These are phyloP conservation scores for Cinclus mexicanus DNA, from an alignment of 2,113 vertebrate genomes.

Conservation along the genomic window DNA sequence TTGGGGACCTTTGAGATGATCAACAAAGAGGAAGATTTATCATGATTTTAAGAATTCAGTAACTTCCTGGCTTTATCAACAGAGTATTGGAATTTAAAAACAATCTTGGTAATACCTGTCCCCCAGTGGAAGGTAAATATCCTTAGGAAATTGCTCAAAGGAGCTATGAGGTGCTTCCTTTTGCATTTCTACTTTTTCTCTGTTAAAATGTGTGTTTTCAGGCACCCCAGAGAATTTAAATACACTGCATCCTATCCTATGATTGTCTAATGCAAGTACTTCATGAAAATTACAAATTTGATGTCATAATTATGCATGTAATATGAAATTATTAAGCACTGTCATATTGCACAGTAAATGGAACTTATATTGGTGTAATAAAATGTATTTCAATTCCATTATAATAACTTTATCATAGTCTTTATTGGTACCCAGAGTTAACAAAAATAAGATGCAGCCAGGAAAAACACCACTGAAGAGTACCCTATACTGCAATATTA, in stretches of 20 bases:
- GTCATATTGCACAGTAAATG: slow-evolving; percentile 68
- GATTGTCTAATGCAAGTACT: slow-evolving; percentile 66
- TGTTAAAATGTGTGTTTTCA: slow-evolving; percentile 52
- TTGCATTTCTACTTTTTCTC: slow-evolving; percentile 38
- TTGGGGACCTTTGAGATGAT: not conserved
- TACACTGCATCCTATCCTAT: slow-evolving; percentile 1
- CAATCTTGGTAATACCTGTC: not conserved
- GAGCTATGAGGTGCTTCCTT: slow-evolving; percentile 42
- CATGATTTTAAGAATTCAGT: not conserved
- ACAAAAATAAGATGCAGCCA: slow-evolving; percentile 38
- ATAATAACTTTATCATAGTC: slow-evolving; percentile 63
- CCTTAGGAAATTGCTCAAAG: not conserved
- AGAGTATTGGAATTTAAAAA: not conserved
- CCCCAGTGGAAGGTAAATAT: not conserved
- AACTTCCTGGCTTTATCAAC: not conserved
- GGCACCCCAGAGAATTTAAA: slow-evolving; percentile 57
- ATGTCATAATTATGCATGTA: slow-evolving; percentile 70
- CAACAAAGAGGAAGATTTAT: not conserved
- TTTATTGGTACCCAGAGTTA: slow-evolving; percentile 66
- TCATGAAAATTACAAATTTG: slow-evolving; percentile 75
- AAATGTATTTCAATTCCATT: slow-evolving; percentile 73
- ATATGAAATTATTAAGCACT: slow-evolving; percentile 75
- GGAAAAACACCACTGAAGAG: not conserved
- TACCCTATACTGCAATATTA: not conserved
- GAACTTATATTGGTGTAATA: slow-evolving; percentile 74